These are phyloP conservation scores for Danaus plexippus DNA, from an alignment of 1,140 invertebrate genomes.

Conservation along the genomic window DNA sequence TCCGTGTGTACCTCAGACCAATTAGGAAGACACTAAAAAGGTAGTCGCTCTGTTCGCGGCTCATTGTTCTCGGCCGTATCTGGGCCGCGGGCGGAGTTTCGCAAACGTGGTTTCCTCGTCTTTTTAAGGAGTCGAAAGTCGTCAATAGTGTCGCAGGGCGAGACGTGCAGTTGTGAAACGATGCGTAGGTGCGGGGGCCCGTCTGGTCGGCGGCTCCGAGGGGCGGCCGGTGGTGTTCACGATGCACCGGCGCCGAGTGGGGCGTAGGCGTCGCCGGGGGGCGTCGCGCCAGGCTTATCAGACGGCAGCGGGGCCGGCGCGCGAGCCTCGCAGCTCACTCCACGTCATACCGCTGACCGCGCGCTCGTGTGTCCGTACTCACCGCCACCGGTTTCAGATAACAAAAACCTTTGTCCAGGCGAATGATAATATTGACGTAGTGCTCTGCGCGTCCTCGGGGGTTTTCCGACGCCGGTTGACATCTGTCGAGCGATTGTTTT, in stretches of 20 bases:
- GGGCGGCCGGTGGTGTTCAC: slow-evolving; percentile 55
- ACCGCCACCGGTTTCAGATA: slow-evolving; percentile 61
- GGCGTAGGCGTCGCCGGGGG: slow-evolving; percentile 69
- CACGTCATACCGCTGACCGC: slow-evolving; percentile 58
- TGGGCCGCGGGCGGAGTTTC: slow-evolving; percentile 52
- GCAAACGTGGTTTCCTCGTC: slow-evolving; percentile 56
- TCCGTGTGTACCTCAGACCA: slow-evolving; percentile 46
- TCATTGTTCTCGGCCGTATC: slow-evolving; percentile 61
- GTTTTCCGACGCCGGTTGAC: slow-evolving; percentile 61
- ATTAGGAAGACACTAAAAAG: slow-evolving; percentile 65
- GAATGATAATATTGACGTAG: slow-evolving; percentile 58
- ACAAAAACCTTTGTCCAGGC: slow-evolving; percentile 69
- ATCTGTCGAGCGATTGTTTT: slow-evolving; percentile 61
- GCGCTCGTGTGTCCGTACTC: slow-evolving; percentile 50
- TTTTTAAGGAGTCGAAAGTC: slow-evolving; percentile 69
- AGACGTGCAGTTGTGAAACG: slow-evolving; percentile 57
- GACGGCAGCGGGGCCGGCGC: slow-evolving; percentile 62
- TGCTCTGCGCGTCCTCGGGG: slow-evolving; percentile 47
- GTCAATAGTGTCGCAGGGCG: slow-evolving; percentile 46
- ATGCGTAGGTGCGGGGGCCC: slow-evolving; percentile 60
- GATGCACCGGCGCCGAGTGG: slow-evolving; percentile 58
- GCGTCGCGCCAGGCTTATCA: slow-evolving; percentile 69
- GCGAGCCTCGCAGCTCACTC: slow-evolving; percentile 57
- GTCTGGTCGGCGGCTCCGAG: slow-evolving; percentile 50
- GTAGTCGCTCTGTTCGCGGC: slow-evolving; percentile 51